A percentile compares a stretch with the other conserved stretches of the same genome.
Evolutionary conservation across 2,888 invertebrate species (phyloP).

Genomic region (Cephus rjabovi): DNA sequence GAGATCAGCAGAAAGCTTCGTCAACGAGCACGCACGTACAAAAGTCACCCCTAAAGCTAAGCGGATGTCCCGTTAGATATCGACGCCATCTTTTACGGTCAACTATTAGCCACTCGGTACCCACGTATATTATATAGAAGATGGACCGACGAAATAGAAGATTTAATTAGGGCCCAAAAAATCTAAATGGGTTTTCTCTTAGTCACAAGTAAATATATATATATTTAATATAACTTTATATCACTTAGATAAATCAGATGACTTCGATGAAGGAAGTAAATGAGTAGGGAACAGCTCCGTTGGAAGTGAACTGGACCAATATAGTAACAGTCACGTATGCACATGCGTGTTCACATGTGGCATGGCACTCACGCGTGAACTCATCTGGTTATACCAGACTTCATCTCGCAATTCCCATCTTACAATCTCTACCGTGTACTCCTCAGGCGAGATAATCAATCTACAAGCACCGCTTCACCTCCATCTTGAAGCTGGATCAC

Average conservation of each 20-base stretch:
- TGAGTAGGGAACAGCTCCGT: neutral
- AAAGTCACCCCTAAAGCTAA: neutral
- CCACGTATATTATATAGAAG: neutral
- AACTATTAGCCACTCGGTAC: neutral
- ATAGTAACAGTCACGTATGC: constrained; percentile 24
- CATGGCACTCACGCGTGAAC: neutral
- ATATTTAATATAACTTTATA: neutral
- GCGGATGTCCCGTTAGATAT: neutral
- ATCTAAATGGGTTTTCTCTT: neutral
- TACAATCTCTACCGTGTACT: constrained; percentile 28
- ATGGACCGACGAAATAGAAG: neutral
- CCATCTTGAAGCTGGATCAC: constrained; percentile 21
- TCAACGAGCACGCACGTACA: constrained; percentile 28
- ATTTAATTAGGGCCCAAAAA: neutral
- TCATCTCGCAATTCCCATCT: constrained; percentile 6
- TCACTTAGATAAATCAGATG: neutral
- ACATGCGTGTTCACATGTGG: constrained; percentile 14
- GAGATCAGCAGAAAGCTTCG: constrained; percentile 61
- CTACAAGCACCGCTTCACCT: constrained; percentile 32
- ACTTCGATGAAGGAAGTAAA: neutral
- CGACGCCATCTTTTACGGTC: neutral
- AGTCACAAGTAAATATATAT: neutral
- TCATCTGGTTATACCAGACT: neutral
- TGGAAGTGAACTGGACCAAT: constrained; percentile 22
- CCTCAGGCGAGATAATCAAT: constrained; percentile 43